Conservation (phyloP, 2,113 vertebrate species). For the Aegotheles bennettii region DNA sequence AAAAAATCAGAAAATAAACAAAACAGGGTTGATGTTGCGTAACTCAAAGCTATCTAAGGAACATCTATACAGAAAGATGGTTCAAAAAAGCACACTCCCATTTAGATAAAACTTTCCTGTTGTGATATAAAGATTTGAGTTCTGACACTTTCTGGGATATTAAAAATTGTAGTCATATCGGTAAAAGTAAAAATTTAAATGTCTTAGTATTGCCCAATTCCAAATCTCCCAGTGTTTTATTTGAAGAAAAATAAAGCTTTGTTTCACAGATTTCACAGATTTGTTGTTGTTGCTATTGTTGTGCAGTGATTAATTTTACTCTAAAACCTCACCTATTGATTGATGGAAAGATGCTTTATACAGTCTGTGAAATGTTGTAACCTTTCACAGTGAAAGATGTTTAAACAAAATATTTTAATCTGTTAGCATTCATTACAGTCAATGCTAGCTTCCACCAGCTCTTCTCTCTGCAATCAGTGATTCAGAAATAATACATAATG, state of each 20-base stretch:
- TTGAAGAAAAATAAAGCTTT: not conserved
- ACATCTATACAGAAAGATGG: not conserved
- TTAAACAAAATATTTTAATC: not conserved
- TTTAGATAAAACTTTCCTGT: not conserved
- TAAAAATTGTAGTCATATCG: not conserved
- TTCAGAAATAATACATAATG: not conserved
- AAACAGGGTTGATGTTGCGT: not conserved
- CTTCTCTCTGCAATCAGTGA: not conserved
- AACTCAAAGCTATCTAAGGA: not conserved
- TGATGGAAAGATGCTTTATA: not conserved
- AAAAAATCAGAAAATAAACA: not conserved
- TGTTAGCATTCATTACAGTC: not conserved
- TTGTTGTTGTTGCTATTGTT: not conserved
- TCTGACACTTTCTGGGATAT: not conserved
- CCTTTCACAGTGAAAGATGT: not conserved
- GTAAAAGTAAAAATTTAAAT: not conserved
- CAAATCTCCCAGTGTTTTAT: not conserved
- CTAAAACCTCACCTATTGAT: not conserved
- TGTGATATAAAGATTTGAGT: not conserved
- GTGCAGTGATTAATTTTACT: not conserved
- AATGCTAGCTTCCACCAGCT: not conserved
- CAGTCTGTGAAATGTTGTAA: not conserved
- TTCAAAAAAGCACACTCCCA: not conserved
- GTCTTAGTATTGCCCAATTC: not conserved
- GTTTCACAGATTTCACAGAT: not conserved